Evolutionary conservation across 2,797 vertebrate genomes (phyloP).

Genomic region (Perdix hodgsoniae): DNA sequence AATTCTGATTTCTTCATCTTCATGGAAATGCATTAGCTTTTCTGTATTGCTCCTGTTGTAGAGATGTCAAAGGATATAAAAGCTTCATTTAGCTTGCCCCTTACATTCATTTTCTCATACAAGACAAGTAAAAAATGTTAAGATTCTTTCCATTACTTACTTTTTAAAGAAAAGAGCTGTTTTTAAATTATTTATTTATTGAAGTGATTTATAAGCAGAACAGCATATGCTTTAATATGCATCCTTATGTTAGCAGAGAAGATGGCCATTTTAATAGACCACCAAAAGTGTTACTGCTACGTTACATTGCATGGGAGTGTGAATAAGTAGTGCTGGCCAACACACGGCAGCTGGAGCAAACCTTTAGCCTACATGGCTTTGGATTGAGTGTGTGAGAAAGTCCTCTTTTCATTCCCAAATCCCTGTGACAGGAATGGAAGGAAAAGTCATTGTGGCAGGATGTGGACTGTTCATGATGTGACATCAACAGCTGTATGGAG

Average conservation of each 20-base stretch:
- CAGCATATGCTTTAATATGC: not conserved
- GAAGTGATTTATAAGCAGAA: constrained; percentile 8
- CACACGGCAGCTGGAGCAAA: not conserved
- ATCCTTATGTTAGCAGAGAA: not conserved
- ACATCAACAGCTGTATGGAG: accelerated
- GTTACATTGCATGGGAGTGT: not conserved
- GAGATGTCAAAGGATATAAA: not conserved
- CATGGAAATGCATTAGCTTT: not conserved
- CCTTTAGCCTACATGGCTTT: not conserved
- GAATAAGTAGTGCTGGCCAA: not conserved
- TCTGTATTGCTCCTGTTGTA: not conserved
- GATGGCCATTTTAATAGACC: not conserved
- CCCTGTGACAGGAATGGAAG: not conserved
- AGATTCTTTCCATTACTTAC: not conserved
- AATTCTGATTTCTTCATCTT: not conserved
- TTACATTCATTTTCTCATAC: not conserved
- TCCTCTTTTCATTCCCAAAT: not conserved
- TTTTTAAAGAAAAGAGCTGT: not conserved
- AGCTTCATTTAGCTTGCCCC: not conserved
- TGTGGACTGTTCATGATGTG: not conserved
- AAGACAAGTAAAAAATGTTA: not conserved
- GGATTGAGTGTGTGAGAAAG: not conserved
- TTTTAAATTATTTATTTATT: not conserved
- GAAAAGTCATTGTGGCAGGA: not conserved
- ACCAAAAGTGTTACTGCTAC: not conserved